Conservation (phyloP, 2,797 vertebrate species). For the Smutsia gigantea region DNA sequence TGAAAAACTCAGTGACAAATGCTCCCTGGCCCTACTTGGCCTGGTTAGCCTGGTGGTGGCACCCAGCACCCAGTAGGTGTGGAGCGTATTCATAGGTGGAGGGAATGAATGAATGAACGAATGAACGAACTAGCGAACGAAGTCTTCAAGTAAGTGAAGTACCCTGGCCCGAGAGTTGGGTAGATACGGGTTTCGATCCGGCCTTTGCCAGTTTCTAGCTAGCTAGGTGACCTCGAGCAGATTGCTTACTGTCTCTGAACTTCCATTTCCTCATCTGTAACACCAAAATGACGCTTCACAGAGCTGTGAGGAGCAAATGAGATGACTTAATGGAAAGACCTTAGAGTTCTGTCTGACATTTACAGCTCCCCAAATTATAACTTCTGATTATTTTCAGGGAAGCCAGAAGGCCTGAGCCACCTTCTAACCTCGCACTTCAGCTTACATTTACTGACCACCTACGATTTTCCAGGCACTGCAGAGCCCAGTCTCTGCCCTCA, state of each 20-base stretch:
- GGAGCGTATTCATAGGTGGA: neutral
- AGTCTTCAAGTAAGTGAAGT: neutral
- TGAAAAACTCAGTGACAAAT: neutral
- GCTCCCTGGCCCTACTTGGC: neutral
- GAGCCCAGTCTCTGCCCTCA: neutral
- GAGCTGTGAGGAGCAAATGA: neutral
- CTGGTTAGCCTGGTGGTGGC: neutral
- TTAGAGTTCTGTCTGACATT: neutral
- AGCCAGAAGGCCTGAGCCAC: neutral
- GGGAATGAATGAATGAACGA: neutral
- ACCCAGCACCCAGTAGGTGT: accelerated
- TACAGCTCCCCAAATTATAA: neutral
- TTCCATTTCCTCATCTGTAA: neutral
- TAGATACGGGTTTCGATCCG: neutral
- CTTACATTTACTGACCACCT: neutral
- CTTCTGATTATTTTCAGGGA: neutral
- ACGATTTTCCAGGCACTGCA: neutral
- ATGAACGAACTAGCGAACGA: neutral
- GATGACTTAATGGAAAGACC: neutral
- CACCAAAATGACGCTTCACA: neutral
- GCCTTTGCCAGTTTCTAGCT: neutral
- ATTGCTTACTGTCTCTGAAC: neutral
- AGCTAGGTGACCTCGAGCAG: neutral
- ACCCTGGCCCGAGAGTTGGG: neutral
- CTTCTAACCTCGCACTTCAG: neutral